A percentile compares a stretch with the other conserved stretches of the same genome.
Conservation (phyloP, 2,888 invertebrate species). For the Drosophila paracracens region DNA sequence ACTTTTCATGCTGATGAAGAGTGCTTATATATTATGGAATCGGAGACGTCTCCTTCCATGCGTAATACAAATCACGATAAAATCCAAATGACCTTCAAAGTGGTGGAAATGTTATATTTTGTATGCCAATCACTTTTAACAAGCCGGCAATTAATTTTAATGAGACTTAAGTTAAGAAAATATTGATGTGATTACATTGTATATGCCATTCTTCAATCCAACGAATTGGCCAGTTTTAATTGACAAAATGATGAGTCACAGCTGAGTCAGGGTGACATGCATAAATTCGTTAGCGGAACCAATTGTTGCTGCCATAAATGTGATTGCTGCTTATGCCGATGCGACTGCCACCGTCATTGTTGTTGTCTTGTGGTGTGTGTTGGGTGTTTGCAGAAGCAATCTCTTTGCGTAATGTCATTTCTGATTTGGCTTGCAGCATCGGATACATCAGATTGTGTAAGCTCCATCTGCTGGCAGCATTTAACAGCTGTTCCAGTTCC, state of each 20-base stretch:
- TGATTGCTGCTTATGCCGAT: constrained; percentile 7
- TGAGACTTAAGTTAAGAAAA: not conserved
- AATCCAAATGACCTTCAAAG: not conserved
- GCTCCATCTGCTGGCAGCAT: constrained; percentile 51
- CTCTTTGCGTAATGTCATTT: constrained; percentile 67
- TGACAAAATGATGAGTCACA: constrained; percentile 24
- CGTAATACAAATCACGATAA: not conserved
- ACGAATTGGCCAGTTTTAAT: constrained; percentile 27
- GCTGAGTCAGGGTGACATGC: constrained; percentile 2
- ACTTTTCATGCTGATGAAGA: too few species aligned
- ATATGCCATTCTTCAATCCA: not conserved
- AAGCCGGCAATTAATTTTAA: not conserved
- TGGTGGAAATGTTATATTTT: not conserved
- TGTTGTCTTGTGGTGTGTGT: constrained; percentile 5
- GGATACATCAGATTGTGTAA: constrained; percentile 14
- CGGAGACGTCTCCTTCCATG: not conserved
- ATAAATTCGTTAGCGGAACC: constrained; percentile 19
- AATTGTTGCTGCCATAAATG: constrained; percentile 31
- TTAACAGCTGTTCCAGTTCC: constrained; percentile 68
- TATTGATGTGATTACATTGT: too few species aligned
- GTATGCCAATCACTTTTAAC: not conserved
- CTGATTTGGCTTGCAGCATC: constrained; percentile 64
- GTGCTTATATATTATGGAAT: not conserved
- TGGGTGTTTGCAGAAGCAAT: constrained; percentile 22
- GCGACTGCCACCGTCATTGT: not conserved